phyloP scores from a whole-genome alignment of 2,113 vertebrate species.

The Bombycilla garrulus region DNA sequence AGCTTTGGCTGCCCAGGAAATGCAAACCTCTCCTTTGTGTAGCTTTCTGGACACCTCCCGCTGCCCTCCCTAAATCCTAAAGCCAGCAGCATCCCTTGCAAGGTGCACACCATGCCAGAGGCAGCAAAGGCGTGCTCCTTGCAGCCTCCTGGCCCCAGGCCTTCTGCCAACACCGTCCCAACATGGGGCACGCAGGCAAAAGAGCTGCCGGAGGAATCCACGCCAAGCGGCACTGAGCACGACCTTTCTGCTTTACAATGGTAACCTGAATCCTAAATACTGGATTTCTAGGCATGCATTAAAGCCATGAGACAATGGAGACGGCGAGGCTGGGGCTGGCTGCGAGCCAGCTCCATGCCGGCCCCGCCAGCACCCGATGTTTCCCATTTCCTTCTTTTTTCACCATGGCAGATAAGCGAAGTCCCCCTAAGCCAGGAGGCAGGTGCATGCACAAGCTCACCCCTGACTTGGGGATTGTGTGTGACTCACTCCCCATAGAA shows the following conservation, averaged over 20 bases:
- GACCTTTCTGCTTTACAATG: conserved; percentile 50
- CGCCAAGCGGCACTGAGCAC: conserved; percentile 21
- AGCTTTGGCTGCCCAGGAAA: background rate
- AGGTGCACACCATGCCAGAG: background rate
- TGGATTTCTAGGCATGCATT: conserved; percentile 66
- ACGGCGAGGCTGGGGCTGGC: conserved; percentile 43
- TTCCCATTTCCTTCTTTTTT: conserved; percentile 46
- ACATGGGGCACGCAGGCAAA: conserved; percentile 20
- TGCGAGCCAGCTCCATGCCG: conserved; percentile 15
- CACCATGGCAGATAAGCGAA: background rate
- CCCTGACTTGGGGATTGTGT: background rate
- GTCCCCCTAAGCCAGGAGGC: background rate
- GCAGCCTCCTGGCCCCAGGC: background rate
- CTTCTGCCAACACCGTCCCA: background rate
- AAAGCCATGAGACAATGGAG: conserved; percentile 66
- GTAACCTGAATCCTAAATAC: conserved; percentile 71
- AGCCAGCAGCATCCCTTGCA: background rate
- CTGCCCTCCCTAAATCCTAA: background rate
- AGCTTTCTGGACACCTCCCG: background rate
- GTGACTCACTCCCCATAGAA: background rate
- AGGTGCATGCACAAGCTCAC: background rate
- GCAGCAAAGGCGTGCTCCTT: background rate
- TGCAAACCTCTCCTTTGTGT: background rate
- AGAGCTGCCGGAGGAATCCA: conserved; percentile 46
- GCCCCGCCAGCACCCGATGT: background rate